phyloP scores from a whole-genome alignment of 2,888 invertebrate species.

The Lasioglossum leucozonium region DNA sequence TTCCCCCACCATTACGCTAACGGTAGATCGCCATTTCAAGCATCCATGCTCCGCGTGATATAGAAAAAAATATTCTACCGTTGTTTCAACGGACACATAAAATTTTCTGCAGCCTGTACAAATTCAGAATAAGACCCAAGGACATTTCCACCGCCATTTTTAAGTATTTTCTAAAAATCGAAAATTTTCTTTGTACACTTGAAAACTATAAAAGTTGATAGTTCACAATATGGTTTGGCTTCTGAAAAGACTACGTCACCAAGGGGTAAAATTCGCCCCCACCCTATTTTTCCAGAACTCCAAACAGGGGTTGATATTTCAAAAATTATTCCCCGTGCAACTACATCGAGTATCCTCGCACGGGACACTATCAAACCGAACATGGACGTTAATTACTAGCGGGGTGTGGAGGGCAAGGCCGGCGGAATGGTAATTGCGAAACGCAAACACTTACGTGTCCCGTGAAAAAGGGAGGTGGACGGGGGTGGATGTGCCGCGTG shows the following conservation, averaged over 20 bases:
- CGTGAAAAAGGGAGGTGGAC: too few species aligned
- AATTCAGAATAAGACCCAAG: too few species aligned
- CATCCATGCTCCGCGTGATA: too few species aligned
- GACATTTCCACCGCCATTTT: too few species aligned
- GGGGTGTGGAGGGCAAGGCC: constrained; percentile 28
- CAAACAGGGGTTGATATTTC: not conserved
- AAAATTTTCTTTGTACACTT: too few species aligned
- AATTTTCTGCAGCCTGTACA: too few species aligned
- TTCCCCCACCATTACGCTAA: not conserved
- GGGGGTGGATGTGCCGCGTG: not conserved
- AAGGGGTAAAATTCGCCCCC: not conserved
- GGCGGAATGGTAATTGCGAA: constrained; percentile 42
- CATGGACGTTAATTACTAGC: constrained; percentile 56
- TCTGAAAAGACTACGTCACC: not conserved
- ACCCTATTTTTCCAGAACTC: not conserved
- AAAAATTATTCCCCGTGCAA: not conserved
- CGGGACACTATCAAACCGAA: constrained; percentile 16
- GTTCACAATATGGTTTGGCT: not conserved
- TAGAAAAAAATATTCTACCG: too few species aligned
- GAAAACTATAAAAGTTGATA: not conserved
- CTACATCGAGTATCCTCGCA: not conserved
- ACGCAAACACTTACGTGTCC: constrained; percentile 45
- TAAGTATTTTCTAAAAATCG: too few species aligned
- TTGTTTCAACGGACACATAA: too few species aligned
- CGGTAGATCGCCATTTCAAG: too few species aligned